A percentile compares a stretch with the other conserved stretches of the same genome.
Evolutionary conservation across 2,113 vertebrate genomes (phyloP).

Genomic region (Notothenia rossii): DNA sequence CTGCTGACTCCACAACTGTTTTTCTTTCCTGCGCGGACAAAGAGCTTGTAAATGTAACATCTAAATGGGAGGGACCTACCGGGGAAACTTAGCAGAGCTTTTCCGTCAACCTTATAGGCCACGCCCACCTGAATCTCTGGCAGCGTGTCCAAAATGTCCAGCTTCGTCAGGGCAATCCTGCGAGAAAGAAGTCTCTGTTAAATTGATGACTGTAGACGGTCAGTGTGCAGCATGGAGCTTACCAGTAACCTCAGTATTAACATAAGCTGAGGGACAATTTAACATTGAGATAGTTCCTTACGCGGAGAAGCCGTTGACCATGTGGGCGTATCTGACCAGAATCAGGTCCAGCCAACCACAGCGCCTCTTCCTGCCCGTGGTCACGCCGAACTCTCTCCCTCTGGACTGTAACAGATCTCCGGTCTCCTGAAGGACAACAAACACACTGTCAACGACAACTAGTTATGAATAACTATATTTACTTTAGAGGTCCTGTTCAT

Average conservation of each 20-base stretch:
- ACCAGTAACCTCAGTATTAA: neutral
- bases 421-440: slow-evolving; percentile 77
- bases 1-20: neutral
- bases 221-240: neutral
- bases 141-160: slow-evolving; percentile 86
- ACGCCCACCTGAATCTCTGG: slow-evolving; percentile 86
- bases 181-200: neutral
- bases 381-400: slow-evolving; percentile 86
- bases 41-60: neutral
- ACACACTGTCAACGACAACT: neutral
- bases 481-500: neutral
- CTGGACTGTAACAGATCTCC: slow-evolving; percentile 82
- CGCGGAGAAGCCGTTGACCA: slow-evolving; percentile 89
- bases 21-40: neutral
- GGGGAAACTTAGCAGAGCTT: slow-evolving; percentile 85
- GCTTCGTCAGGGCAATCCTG: slow-evolving; percentile 86
- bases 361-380: slow-evolving; percentile 89
- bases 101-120: slow-evolving; percentile 80
- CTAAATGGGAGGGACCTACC: slow-evolving; percentile 63
- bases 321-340: slow-evolving; percentile 87
- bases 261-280: neutral
- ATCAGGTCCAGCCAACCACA: slow-evolving; percentile 90
- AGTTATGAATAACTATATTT: neutral
- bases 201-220: neutral
- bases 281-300: slow-evolving; percentile 66